Base-by-base conservation (phyloP, 2,113 vertebrate genomes). In the Garra rufa region DNA sequence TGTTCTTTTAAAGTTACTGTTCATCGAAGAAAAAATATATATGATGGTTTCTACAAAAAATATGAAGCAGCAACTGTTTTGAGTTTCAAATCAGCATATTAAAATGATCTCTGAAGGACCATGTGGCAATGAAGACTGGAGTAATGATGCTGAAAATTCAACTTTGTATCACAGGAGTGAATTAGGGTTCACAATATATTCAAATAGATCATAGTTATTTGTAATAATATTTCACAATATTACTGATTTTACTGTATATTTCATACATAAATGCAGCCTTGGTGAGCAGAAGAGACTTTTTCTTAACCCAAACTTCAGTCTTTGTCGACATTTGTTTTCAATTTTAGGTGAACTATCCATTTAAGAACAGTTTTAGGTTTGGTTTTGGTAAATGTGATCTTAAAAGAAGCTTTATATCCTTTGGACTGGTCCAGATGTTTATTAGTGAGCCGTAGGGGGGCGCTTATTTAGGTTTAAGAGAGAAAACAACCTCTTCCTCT, bases 321-420 rank as follows among this genome's bases (percentile, higher is more conserved):
- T 17, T 17, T 15, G 17, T 50, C 14, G 48, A 50, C 48, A 50
- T 55, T 55, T 7, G 21, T 15, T 63, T 63, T 63, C 5, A 63
- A 6, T 61, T 28, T 61, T 10, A 61, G 24, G 24, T 63, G 13
- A 28, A 65, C 17, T 41, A 21, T 21, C 3, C 34, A 19, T 67
- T 34, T 67, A n/a, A n/a, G 38, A 43, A 24, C 4, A 73, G 41
- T 41, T 44, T 73, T 73, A 73, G 11, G n/a, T 1, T 73, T 24
- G 41, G 46, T 24, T 24, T n/a, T 15, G 13, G 41, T 73, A 44
- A 73, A 73, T 73, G n/a, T 44, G 69, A 73, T 71, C 69, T 43
- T 71, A 71, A 71, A 43, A 71, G 69, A 43, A 43, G 10, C 41
- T 44, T 73, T 73, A 44, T 26, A 73, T 46, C 65, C 19, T 69